These are phyloP conservation scores for Gallinago jamesoni DNA, from an alignment of 2,113 vertebrate genomes.

Conservation along the genomic window DNA sequence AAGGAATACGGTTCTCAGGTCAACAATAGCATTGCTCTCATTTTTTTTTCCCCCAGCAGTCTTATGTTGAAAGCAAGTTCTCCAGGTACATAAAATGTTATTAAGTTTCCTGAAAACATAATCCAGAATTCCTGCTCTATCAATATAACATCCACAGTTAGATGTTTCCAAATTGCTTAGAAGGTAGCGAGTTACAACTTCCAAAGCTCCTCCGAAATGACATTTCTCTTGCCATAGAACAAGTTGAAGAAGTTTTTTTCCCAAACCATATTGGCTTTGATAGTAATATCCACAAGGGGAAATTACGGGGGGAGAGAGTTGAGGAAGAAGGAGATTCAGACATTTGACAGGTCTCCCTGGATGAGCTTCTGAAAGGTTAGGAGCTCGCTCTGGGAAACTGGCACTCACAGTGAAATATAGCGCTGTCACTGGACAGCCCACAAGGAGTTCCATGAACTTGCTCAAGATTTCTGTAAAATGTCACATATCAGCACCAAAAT, in stretches of 20 bases:
- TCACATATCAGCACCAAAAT: background rate
- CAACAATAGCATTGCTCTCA: background rate
- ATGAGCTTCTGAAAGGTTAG: background rate
- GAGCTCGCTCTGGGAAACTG: background rate
- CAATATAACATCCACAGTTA: background rate
- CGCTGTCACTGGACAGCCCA: background rate
- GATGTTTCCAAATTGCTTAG: background rate
- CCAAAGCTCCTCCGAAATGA: background rate
- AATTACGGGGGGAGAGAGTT: background rate
- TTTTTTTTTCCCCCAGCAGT: background rate
- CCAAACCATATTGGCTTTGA: background rate
- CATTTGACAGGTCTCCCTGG: background rate
- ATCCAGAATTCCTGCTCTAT: background rate
- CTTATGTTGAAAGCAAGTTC: background rate
- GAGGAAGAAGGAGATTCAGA: background rate
- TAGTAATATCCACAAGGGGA: background rate
- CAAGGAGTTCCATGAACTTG: background rate
- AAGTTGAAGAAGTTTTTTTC: background rate
- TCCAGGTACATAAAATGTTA: background rate
- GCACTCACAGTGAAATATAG: background rate
- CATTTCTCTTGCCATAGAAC: background rate
- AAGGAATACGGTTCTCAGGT: background rate
- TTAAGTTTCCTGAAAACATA: background rate
- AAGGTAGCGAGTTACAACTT: background rate
- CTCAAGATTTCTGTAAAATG: background rate